Base-by-base conservation (phyloP, 2,797 vertebrate species). In the Margarornis squamiger region DNA sequence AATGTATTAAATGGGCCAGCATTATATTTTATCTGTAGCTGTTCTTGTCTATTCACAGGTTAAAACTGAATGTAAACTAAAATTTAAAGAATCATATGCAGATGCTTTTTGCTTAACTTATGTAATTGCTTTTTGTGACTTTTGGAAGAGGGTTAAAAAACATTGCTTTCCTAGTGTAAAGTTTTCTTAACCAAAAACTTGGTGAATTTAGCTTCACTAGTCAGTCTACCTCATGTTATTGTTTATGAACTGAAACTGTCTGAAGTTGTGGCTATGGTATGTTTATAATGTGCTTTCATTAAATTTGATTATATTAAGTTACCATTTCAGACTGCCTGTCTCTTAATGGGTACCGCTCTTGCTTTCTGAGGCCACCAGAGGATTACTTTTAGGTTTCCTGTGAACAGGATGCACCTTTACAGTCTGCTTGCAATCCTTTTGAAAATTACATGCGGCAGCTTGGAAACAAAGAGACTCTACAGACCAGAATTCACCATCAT, bases 171-270 rank as follows among this genome's bases (percentile, higher is more conserved):
- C 96, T 97, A 97, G 96, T 97, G 96, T 98, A 98, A 97, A 97
- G 93, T 96, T 97, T 97, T 98, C 97, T 98, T 96, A 98, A 98
- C 97, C 97, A 98, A 98, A 95, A 98, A 97, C 96, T 96, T 96
- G 96, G 98, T 98, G 98, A 98, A 98, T 97, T 98, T 96, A 97
- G 96, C 97, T 97, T 98, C 98, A 97, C 98, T 98, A 98, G 98
- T 98, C 98, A 98, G 98, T 99, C 99, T 99, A 99, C 99, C 99
- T 99, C 99, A 99, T 98, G 98, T 98, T 97, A 97, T 17, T 97
- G 97, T 98, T 97, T 97, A 97, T 97, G 97, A 98, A 96, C 96
- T 91, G 92, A 96, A 98, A 91, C 95, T 97, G 98, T 98, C 97
- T 95, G 91, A 98, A 98, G 97, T 98, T 97, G 98, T 99, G 98